These are phyloP conservation scores for Spondyliosoma cantharus DNA, from an alignment of 2,797 vertebrate species.

Conservation along the genomic window DNA sequence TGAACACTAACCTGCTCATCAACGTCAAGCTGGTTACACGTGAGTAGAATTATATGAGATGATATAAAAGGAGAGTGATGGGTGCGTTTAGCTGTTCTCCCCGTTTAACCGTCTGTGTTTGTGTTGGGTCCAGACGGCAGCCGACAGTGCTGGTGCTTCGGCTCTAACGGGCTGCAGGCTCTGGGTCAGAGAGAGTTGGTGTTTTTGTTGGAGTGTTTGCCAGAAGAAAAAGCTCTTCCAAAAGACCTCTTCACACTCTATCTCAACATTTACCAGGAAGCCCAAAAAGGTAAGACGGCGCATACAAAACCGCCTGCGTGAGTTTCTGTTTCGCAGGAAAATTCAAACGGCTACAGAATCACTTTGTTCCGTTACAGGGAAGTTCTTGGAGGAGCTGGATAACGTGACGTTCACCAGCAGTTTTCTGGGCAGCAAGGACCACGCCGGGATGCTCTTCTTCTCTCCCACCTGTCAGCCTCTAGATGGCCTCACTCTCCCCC, in stretches of 20 bases:
- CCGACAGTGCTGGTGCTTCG: conserved; percentile 93
- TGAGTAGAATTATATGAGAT: conserved; percentile 79
- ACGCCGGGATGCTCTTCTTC: conserved; percentile 95
- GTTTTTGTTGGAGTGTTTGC: conserved; percentile 89
- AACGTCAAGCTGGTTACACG: conserved; percentile 91
- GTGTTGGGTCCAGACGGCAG: conserved; percentile 81
- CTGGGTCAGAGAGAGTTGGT: conserved; percentile 94
- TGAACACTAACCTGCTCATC: conserved; percentile 93
- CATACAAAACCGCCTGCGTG: background rate
- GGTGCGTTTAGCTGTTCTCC: background rate
- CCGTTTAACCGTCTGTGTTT: background rate
- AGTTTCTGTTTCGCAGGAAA: background rate
- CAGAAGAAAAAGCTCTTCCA: conserved; percentile 89
- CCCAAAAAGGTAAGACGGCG: conserved; percentile 87
- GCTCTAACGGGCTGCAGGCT: conserved; percentile 92
- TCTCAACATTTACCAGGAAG: conserved; percentile 92
- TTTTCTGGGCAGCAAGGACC: conserved; percentile 91
- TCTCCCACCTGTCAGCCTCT: conserved; percentile 89
- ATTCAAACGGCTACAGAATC: background rate
- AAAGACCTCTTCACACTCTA: conserved; percentile 91
- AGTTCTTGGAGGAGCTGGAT: conserved; percentile 89
- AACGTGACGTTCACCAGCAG: conserved; percentile 92
- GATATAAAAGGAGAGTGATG: background rate
- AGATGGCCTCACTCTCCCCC: conserved; percentile 86
- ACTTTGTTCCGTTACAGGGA: conserved; percentile 81